Evolutionary conservation across 2,888 invertebrate species (phyloP).

Genomic region (Euzophera pinguis): DNA sequence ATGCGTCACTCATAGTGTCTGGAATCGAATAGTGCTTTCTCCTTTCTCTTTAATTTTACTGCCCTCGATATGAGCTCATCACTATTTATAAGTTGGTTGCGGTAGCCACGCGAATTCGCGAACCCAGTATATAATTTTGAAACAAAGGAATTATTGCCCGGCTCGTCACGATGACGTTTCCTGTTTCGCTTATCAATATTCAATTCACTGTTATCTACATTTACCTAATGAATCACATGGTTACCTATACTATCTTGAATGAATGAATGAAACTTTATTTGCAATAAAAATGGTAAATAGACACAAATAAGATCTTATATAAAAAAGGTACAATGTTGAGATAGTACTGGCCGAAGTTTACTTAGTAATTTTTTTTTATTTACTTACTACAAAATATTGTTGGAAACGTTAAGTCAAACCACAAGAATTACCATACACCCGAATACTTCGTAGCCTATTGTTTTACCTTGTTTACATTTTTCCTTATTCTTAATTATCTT

Average conservation of each 20-base stretch:
- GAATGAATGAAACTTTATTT: no score
- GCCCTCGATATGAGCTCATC: conserved; percentile 27
- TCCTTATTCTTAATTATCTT: conserved; percentile 4
- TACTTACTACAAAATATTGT: no score
- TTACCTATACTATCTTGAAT: no score
- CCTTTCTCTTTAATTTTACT: conserved; percentile 8
- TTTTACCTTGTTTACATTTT: background rate
- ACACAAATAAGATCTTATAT: no score
- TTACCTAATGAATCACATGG: background rate
- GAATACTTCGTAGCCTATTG: background rate
- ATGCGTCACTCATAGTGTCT: conserved; percentile 56
- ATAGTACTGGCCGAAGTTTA: no score
- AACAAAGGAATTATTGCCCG: conserved; percentile 44
- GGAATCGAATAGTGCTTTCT: conserved; percentile 12
- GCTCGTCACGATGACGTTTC: conserved; percentile 51
- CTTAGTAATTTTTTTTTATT: no score
- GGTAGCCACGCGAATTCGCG: background rate
- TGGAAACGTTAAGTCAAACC: no score
- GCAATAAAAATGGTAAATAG: no score
- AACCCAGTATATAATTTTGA: conserved; percentile 3
- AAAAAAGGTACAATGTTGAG: no score
- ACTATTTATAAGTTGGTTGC: conserved; percentile 21
- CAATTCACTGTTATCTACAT: background rate
- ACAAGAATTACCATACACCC: no score
- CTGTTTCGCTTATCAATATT: conserved; percentile 41